Conservation (phyloP, 2,797 vertebrate genomes). For the Myripristis murdjan region DNA sequence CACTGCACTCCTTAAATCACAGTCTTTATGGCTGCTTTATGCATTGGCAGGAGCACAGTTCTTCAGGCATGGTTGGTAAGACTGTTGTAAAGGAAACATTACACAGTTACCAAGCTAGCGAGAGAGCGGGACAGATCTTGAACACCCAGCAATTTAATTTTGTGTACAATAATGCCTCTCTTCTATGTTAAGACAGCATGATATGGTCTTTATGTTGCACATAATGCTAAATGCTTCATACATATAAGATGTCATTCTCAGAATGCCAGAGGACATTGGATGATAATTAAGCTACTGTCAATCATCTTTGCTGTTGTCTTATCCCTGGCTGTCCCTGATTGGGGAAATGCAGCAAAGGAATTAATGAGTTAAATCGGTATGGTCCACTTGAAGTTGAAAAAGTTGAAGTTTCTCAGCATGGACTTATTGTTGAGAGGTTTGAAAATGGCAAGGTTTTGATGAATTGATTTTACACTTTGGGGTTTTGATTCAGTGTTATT, state of each 20-base stretch:
- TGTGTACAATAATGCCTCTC: slow-evolving; percentile 24
- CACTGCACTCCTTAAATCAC: slow-evolving; percentile 34
- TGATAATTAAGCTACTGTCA: neutral
- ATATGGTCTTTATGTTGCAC: slow-evolving; percentile 21
- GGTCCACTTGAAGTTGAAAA: slow-evolving; percentile 11
- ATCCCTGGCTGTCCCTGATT: slow-evolving; percentile 3
- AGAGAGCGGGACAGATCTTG: slow-evolving; percentile 13
- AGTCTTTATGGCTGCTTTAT: slow-evolving; percentile 48
- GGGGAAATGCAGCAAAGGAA: too few species aligned
- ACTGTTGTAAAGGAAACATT: slow-evolving; percentile 43
- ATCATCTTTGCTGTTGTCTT: slow-evolving; percentile 14
- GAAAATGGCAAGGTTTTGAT: too few species aligned
- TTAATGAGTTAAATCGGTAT: neutral
- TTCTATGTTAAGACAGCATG: slow-evolving; percentile 37
- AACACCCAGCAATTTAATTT: slow-evolving; percentile 37
- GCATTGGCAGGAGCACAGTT: slow-evolving; percentile 40
- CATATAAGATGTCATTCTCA: slow-evolving; percentile 23
- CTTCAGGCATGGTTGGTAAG: slow-evolving; percentile 32
- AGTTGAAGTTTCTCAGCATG: neutral
- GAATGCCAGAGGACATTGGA: slow-evolving; percentile 5
- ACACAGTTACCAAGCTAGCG: slow-evolving; percentile 31
- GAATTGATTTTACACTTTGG: too few species aligned
- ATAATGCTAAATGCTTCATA: slow-evolving; percentile 23
- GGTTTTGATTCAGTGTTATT: neutral
- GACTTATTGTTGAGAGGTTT: neutral